Conservation (phyloP, 30 jellyfish, hydroid and myxozoan genomes). For the Sanderia malayensis region DNA sequence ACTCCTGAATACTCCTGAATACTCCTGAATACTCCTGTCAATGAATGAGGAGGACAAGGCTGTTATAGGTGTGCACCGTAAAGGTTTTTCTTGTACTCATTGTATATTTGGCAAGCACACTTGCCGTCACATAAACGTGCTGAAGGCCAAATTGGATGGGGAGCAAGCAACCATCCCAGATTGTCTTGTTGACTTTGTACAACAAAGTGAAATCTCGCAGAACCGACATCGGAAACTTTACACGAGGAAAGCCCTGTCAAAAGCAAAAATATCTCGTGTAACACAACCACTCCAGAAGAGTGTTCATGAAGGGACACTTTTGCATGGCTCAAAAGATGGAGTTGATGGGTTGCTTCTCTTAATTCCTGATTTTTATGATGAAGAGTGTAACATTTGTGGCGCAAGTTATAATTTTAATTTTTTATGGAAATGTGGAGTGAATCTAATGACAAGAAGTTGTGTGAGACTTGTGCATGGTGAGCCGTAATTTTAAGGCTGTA, state of each 20-base stretch:
- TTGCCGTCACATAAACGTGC: not conserved
- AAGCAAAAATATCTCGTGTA: not conserved
- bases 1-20: too few relatives aligned
- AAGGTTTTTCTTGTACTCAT: constrained; percentile 7
- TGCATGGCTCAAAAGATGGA: not conserved
- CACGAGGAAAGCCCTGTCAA: not conserved
- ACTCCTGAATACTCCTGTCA: not conserved
- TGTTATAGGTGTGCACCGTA: constrained; percentile 8
- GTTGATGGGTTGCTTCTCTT: not conserved
- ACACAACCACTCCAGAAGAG: constrained; percentile 6
- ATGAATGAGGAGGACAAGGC: constrained; percentile 1
- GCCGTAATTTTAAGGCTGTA: not conserved
- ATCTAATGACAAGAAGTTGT: not conserved
- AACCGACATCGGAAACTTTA: not conserved
- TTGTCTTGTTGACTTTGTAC: not conserved
- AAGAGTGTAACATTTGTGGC: constrained; percentile 15
- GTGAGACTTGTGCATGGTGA: constrained; percentile 7
- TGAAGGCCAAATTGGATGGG: not conserved
- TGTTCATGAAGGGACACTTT: constrained; percentile 4
- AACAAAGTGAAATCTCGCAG: not conserved
- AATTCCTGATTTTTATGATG: constrained; percentile 18
- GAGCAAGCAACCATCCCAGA: not conserved
- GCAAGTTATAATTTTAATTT: not conserved
- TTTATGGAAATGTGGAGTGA: constrained; percentile 20
- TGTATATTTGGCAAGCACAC: constrained; percentile 7